Conservation (phyloP, 2,113 vertebrate species). For the Ciconia stormi region DNA sequence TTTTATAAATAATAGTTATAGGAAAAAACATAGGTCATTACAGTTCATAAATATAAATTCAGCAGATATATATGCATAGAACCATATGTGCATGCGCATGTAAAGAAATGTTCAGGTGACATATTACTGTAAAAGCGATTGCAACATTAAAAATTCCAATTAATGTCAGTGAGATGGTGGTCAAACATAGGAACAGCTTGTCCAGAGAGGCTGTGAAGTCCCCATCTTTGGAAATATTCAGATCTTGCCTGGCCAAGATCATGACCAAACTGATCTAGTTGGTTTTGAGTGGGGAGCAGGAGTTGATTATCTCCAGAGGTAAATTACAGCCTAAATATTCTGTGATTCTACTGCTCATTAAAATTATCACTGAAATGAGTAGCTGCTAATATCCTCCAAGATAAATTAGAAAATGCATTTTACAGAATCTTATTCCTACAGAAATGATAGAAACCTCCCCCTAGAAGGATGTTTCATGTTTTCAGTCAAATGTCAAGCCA, state of each 20-base stretch:
- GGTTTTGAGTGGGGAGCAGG: not conserved
- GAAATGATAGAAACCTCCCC: not conserved
- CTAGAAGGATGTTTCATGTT: not conserved
- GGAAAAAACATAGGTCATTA: not conserved
- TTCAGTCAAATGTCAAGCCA: not conserved
- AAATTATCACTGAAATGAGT: not conserved
- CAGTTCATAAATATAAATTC: not conserved
- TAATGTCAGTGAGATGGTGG: not conserved
- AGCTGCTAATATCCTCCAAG: not conserved
- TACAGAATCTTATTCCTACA: not conserved
- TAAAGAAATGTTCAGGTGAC: not conserved
- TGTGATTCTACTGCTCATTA: not conserved
- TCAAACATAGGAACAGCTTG: not conserved
- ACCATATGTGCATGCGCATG: fast-evolving
- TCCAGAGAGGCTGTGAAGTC: not conserved
- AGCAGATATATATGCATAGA: not conserved
- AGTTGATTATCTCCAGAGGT: not conserved
- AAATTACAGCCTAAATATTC: not conserved
- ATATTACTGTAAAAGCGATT: not conserved
- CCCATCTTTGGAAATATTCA: not conserved
- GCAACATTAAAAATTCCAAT: not conserved
- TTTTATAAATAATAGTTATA: not conserved
- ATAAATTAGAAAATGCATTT: not conserved
- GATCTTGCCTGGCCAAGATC: not conserved
- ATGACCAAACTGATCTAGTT: not conserved